Percentiles rank a stretch among this genome's conserved stretches.
Conservation (phyloP, 2,797 vertebrate genomes). For the Trematomus bernacchii region DNA sequence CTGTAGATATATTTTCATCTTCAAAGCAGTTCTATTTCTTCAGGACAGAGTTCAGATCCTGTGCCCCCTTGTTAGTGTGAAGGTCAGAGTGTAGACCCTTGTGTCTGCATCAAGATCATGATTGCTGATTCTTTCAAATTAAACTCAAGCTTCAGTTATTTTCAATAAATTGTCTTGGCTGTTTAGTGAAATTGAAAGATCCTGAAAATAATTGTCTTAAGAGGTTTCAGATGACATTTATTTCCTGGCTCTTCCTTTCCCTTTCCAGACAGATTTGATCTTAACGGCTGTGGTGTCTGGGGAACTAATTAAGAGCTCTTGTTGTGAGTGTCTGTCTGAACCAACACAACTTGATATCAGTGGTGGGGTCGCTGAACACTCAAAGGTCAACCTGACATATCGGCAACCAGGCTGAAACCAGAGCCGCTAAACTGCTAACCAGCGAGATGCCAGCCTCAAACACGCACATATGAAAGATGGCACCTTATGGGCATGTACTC, state of each 20-base stretch:
- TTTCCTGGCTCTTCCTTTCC: slow-evolving; percentile 15
- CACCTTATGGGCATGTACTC: slow-evolving; percentile 36
- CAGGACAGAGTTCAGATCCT: slow-evolving; percentile 8
- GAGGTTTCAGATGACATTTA: slow-evolving; percentile 27
- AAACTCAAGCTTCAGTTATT: slow-evolving; percentile 23
- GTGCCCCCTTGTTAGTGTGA: slow-evolving; percentile 16
- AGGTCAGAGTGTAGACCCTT: slow-evolving; percentile 4
- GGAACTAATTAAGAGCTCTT: slow-evolving; percentile 71
- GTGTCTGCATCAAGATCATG: slow-evolving; percentile 2
- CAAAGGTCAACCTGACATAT: slow-evolving; percentile 74
- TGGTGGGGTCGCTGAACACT: slow-evolving; percentile 43
- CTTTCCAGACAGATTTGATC: slow-evolving; percentile 42
- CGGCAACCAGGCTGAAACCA: slow-evolving; percentile 70
- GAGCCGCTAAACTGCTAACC: slow-evolving; percentile 64
- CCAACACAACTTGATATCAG: slow-evolving; percentile 72
- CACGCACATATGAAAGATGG: slow-evolving; percentile 53
- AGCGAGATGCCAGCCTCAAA: slow-evolving; percentile 53
- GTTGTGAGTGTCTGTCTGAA: slow-evolving; percentile 59
- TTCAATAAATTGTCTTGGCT: slow-evolving; percentile 5
- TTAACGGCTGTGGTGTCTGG: slow-evolving; percentile 62
- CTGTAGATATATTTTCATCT: background rate
- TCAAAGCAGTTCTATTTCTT: slow-evolving; percentile 3
- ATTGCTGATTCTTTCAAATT: slow-evolving; percentile 34
- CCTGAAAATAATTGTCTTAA: slow-evolving; percentile 1
- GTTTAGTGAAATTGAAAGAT: background rate